Evolutionary conservation across 23 tunicate species (phyloP).

Genomic region (Pegea sp.): DNA sequence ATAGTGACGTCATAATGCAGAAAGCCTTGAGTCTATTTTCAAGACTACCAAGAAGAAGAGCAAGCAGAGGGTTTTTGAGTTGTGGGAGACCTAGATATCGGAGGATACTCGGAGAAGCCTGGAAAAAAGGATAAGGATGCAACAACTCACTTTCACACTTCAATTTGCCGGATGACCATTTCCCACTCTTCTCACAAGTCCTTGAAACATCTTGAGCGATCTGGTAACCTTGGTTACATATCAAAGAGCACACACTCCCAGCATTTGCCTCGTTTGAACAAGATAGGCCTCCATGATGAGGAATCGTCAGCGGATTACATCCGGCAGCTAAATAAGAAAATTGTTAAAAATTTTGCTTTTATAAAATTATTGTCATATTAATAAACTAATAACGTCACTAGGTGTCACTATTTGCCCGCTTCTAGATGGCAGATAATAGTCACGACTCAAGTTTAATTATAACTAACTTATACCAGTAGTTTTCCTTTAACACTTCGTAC

Average conservation of each 20-base stretch:
- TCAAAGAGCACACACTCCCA: conserved; percentile 37
- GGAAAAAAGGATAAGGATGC: no score
- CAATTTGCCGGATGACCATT: conserved; percentile 34
- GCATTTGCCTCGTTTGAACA: conserved; percentile 29
- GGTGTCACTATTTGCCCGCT: no score
- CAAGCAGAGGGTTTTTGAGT: no score
- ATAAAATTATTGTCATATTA: not conserved
- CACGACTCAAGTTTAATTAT: no score
- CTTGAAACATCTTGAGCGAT: conserved; percentile 8
- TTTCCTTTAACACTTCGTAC: no score
- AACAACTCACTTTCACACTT: conserved; percentile 40
- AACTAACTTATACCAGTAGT: no score
- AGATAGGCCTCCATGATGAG: conserved; percentile 27
- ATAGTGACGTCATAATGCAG: not conserved
- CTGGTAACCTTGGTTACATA: conserved; percentile 49
- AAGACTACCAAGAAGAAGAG: no score
- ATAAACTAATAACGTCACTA: no score
- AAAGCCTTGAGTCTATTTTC: not conserved
- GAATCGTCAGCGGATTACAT: conserved; percentile 31
- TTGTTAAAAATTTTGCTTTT: not conserved
- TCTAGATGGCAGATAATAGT: no score
- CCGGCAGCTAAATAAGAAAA: conserved; percentile 19
- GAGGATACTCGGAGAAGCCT: no score
- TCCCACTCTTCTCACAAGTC: conserved; percentile 14
- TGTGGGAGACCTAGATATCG: no score